phyloP scores from a whole-genome alignment of 2,888 invertebrate species.

The Eilema depressum region DNA sequence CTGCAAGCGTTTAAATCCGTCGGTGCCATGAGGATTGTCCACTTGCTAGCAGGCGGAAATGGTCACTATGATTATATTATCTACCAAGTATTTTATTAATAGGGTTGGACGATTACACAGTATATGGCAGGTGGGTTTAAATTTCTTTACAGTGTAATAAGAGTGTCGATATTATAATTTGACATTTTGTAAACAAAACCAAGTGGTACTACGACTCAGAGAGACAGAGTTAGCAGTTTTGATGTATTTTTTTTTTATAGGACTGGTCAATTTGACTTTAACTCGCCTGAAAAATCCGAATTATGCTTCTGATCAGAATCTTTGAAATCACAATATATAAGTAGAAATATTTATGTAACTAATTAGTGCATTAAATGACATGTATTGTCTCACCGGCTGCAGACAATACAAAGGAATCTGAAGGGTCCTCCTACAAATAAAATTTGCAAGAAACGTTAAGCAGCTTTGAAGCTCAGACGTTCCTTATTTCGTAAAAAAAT shows the following conservation, averaged over 20 bases:
- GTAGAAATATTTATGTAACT: neutral
- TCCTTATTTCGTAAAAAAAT: neutral
- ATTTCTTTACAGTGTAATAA: neutral
- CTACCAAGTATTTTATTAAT: slow-evolving; percentile 1
- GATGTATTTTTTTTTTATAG: too few species aligned
- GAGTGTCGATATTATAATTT: too few species aligned
- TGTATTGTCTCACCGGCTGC: neutral
- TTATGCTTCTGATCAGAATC: too few species aligned
- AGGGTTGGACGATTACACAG: neutral
- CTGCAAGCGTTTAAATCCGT: neutral
- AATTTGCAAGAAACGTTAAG: neutral
- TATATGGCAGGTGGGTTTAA: neutral
- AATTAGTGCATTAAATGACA: neutral
- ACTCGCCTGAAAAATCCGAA: too few species aligned
- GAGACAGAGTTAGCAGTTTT: too few species aligned
- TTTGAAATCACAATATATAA: too few species aligned
- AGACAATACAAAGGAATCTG: neutral
- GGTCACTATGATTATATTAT: neutral
- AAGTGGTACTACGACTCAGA: too few species aligned
- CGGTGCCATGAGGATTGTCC: neutral
- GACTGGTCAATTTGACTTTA: too few species aligned
- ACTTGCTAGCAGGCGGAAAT: neutral
- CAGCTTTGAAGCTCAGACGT: neutral
- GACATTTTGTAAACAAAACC: too few species aligned
- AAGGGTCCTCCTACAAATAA: neutral